phyloP scores from a whole-genome alignment of 2,888 invertebrate genomes.

The Gasteruption jaculator region DNA sequence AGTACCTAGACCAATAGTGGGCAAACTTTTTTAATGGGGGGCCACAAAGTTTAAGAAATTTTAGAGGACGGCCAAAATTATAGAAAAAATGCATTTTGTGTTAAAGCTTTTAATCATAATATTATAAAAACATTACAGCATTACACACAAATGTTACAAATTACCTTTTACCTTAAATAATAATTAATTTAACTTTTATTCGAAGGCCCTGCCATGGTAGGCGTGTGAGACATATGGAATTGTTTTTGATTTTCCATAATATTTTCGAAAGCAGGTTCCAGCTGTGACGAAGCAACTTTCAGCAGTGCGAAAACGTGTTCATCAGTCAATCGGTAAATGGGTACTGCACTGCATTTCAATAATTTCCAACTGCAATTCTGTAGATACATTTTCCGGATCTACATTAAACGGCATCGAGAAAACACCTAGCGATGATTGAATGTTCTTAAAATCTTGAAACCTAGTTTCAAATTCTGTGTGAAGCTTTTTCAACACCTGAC shows the following conservation, averaged over 20 bases:
- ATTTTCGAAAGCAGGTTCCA: background rate
- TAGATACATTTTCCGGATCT: background rate
- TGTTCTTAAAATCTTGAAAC: conserved; percentile 5
- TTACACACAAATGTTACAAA: no score
- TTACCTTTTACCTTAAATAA: no score
- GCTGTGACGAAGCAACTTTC: conserved; percentile 18
- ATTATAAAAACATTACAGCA: conserved; percentile 1
- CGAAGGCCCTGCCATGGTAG: conserved; percentile 22
- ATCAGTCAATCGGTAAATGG: conserved; percentile 16
- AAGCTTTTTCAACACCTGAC: background rate
- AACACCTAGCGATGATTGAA: background rate
- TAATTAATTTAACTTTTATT: conserved; percentile 8
- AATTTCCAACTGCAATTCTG: conserved; percentile 1
- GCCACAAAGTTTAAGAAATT: conserved; percentile 1
- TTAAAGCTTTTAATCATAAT: background rate
- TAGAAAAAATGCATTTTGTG: background rate
- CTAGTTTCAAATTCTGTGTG: conserved; percentile 1
- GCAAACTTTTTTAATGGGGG: conserved; percentile 6
- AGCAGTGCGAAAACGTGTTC: conserved; percentile 26
- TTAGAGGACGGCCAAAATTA: background rate
- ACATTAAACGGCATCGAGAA: conserved; percentile 6
- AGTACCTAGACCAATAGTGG: conserved; percentile 1
- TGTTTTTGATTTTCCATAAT: conserved; percentile 26
- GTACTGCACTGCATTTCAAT: conserved; percentile 4
- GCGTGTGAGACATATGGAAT: conserved; percentile 25